Evolutionary conservation across 2,888 invertebrate genomes (phyloP).

Genomic region (Andrena bicolor): DNA sequence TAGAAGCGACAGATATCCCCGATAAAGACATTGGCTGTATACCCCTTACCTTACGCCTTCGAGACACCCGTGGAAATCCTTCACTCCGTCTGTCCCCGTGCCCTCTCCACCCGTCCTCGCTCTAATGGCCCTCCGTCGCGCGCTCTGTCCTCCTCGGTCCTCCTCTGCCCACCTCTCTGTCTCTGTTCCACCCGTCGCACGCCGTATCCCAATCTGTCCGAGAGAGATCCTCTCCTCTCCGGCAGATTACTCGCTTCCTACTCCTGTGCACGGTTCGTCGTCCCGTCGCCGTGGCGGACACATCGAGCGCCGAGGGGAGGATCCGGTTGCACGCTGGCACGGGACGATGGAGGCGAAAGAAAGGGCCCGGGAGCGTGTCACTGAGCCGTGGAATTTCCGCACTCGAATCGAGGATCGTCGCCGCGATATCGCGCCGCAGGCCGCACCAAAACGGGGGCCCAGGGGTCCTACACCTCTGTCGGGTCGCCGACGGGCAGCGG

Average conservation of each 20-base stretch:
- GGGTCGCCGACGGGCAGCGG: slow-evolving; percentile 38
- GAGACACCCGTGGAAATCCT: slow-evolving; percentile 44
- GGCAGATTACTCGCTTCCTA: slow-evolving; percentile 74
- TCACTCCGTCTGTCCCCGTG: slow-evolving; percentile 34
- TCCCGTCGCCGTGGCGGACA: slow-evolving; percentile 68
- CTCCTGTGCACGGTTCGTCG: slow-evolving; percentile 70
- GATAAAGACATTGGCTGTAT: slow-evolving; percentile 31
- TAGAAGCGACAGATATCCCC: slow-evolving; percentile 47
- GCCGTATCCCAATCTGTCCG: slow-evolving; percentile 58
- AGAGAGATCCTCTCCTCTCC: slow-evolving; percentile 62
- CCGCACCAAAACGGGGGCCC: slow-evolving; percentile 54
- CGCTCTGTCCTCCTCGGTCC: slow-evolving; percentile 44
- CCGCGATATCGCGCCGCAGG: slow-evolving; percentile 55
- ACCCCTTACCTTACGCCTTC: slow-evolving; percentile 57
- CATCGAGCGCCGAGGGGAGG: slow-evolving; percentile 56
- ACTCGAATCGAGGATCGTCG: slow-evolving; percentile 45
- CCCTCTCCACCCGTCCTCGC: slow-evolving; percentile 26
- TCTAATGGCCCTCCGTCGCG: slow-evolving; percentile 55
- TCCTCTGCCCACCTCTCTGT: slow-evolving; percentile 52
- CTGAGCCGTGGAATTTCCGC: slow-evolving; percentile 54
- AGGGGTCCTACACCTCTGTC: slow-evolving; percentile 38
- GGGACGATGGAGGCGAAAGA: slow-evolving; percentile 18
- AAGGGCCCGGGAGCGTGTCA: slow-evolving; percentile 54
- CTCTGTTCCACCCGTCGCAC: slow-evolving; percentile 33
- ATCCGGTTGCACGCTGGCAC: slow-evolving; percentile 42